Percentiles rank a stretch among this genome's conserved stretches.
Conservation (phyloP, 2,888 invertebrate species). For the Athalia circularis region DNA sequence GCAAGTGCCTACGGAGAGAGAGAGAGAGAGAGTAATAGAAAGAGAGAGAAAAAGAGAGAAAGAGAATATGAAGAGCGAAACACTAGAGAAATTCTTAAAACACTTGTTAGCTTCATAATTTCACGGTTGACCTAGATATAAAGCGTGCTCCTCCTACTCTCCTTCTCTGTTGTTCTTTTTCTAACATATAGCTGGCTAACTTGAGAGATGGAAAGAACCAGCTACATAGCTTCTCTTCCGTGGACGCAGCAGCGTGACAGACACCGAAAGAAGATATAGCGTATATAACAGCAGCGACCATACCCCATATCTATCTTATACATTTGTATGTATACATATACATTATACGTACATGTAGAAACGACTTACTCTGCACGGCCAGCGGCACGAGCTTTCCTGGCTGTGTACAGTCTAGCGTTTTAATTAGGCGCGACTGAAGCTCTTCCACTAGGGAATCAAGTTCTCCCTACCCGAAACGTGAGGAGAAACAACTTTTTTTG, state of each 20-base stretch:
- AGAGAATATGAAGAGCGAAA: neutral
- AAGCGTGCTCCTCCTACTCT: too few species aligned
- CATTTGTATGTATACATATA: neutral
- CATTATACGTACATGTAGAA: neutral
- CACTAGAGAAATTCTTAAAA: slow-evolving; percentile 47
- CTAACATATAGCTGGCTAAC: too few species aligned
- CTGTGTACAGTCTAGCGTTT: slow-evolving; percentile 27
- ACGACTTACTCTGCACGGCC: neutral
- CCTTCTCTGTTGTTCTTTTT: too few species aligned
- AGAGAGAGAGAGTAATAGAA: slow-evolving; percentile 43
- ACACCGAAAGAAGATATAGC: too few species aligned
- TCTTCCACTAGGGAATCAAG: slow-evolving; percentile 22
- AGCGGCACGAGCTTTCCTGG: neutral
- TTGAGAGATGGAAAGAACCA: too few species aligned
- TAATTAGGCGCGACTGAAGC: slow-evolving; percentile 27
- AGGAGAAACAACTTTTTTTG: neutral
- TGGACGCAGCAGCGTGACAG: too few species aligned
- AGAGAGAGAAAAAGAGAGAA: slow-evolving; percentile 15
- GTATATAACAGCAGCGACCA: too few species aligned
- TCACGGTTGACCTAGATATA: slow-evolving; percentile 49
- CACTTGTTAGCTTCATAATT: slow-evolving; percentile 49
- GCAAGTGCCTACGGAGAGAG: slow-evolving; percentile 20
- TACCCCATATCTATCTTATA: neutral
- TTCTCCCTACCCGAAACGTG: slow-evolving; percentile 12
- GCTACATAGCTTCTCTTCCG: neutral